A percentile compares a stretch with the other conserved stretches of the same genome.
These are phyloP conservation scores for Brenthis daphne DNA, from an alignment of 2,888 invertebrate genomes.

Conservation along the genomic window DNA sequence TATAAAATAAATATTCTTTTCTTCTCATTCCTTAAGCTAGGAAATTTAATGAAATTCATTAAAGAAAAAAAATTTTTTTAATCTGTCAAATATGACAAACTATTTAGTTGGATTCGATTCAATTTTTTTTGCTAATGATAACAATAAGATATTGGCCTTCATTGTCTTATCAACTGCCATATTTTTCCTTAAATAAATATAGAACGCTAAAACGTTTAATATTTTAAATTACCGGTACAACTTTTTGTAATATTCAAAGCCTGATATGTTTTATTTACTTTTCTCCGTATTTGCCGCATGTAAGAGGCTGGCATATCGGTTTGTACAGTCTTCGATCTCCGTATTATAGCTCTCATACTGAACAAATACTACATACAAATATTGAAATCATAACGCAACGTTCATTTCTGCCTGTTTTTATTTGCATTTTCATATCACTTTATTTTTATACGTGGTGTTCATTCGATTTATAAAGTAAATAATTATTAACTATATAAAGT, in stretches of 20 bases:
- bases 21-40: too few relatives aligned
- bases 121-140: too few relatives aligned
- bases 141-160: neutral
- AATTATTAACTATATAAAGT: too few relatives aligned
- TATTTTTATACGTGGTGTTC: constrained; percentile 42
- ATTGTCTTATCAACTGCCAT: neutral
- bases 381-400: constrained; percentile 62
- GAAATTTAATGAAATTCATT: too few relatives aligned
- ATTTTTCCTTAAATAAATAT: constrained; percentile 14
- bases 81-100: too few relatives aligned
- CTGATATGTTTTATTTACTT: constrained; percentile 47
- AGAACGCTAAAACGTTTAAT: constrained; percentile 41
- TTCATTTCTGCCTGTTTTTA: constrained; percentile 61
- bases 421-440: constrained; percentile 37
- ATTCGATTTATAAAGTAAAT: constrained; percentile 11
- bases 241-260: constrained; percentile 41
- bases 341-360: constrained; percentile 57
- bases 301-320: constrained; percentile 42
- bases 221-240: constrained; percentile 49
- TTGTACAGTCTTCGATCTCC: constrained; percentile 48
- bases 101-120: too few relatives aligned
- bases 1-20: too few relatives aligned
- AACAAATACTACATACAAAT: constrained; percentile 67
- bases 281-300: constrained; percentile 56
- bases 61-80: too few relatives aligned